Base-by-base conservation (phyloP, 2,113 vertebrate species). In the Anser cygnoides region DNA sequence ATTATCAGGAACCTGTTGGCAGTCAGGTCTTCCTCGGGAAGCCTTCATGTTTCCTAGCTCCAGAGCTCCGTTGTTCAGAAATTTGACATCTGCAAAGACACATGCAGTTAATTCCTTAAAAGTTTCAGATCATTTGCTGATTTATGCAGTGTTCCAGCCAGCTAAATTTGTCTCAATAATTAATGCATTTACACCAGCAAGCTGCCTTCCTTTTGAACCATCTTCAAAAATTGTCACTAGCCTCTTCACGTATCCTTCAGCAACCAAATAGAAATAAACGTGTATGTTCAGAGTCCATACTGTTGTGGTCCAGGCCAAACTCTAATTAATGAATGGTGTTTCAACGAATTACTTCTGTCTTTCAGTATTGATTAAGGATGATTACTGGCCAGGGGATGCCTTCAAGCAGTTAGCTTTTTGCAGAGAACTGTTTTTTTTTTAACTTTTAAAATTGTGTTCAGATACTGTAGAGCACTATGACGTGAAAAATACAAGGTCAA, bases 101-200 rank as follows among this genome's bases (percentile, higher is more conserved):
- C 92, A 91, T 46, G n/a, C 1, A 5, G 89, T 95, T 90, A 75
- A 89, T 93, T 94, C 49, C 50, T 43, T 78, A 70, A 84, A 87
- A 93, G 43, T 92, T 93, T 91, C 39, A 81, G 84, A 91, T 88
- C 41, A 92, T 94, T 95, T 93, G 54, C 80, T 81, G 67, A 41
- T 79, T 94, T 93, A 87, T 91, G 37, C 93, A 87, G 66, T 70
- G 59, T 79, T 87, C 81, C 68, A 92, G 74, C 25, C 80, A 95
- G 87, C 86, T 93, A 89, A 90, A 93, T 87, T 92, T 93, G 76
- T 87, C 74, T 94, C 78, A 82, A 37, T 95, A 82, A 91, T 96
- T 90, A 91, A 89, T 93, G 73, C 54, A 73, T 89, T 95, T 90
- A 84, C 80, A 91, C 70, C 77, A 95, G 74, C 84, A 87, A 92